Evolutionary conservation across 2,888 invertebrate genomes (phyloP).

Genomic region (Cryptophagus acutangulus): DNA sequence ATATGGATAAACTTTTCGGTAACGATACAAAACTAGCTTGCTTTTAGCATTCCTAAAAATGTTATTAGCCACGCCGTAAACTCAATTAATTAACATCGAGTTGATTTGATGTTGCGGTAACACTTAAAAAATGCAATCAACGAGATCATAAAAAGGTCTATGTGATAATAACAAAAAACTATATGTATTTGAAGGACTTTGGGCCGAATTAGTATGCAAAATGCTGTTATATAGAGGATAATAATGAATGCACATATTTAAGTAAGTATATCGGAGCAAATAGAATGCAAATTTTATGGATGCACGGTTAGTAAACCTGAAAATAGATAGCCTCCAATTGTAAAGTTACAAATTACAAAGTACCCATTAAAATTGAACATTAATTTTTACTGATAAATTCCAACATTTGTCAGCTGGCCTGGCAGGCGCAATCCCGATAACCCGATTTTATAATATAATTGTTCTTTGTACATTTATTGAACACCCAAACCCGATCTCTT

Average conservation of each 20-base stretch:
- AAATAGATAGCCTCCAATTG: constrained; percentile 25
- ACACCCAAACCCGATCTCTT: too few relatives aligned
- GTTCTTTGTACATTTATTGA: too few relatives aligned
- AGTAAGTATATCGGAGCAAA: constrained; percentile 20
- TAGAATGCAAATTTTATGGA: constrained; percentile 22
- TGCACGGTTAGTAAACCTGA: constrained; percentile 16
- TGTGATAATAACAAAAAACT: too few relatives aligned
- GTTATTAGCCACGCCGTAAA: too few relatives aligned
- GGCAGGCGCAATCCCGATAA: constrained; percentile 3
- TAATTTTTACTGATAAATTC: constrained; percentile 24
- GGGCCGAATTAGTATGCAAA: constrained; percentile 18
- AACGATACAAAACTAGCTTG: too few relatives aligned
- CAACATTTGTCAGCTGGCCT: constrained; percentile 21
- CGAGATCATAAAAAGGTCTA: too few relatives aligned
- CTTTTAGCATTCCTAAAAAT: too few relatives aligned
- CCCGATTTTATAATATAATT: neutral
- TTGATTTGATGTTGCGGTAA: too few relatives aligned
- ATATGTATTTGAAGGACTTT: too few relatives aligned
- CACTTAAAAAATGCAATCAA: too few relatives aligned
- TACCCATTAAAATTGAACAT: constrained; percentile 24
- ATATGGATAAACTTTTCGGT: too few relatives aligned
- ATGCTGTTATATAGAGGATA: constrained; percentile 6
- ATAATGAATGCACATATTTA: constrained; percentile 23
- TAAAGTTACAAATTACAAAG: constrained; percentile 23
- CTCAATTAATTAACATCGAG: too few relatives aligned